Evolutionary conservation across 1,140 invertebrate genomes (phyloP).

Genomic region (Elymnias hypermnestra): DNA sequence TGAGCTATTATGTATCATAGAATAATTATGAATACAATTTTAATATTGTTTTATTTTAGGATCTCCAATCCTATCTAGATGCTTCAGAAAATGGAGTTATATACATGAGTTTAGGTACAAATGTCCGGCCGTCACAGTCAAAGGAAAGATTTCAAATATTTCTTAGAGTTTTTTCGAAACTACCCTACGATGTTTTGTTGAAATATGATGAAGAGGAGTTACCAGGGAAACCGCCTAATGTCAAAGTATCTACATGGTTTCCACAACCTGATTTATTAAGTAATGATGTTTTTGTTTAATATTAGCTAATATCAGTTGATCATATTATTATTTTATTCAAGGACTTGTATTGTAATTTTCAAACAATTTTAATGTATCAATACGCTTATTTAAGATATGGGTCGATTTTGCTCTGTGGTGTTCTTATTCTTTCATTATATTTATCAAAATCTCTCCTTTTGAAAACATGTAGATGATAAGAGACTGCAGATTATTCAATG

Average conservation of each 20-base stretch:
- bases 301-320: too few species aligned
- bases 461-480: too few species aligned
- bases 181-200: slow-evolving; percentile 68
- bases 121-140: slow-evolving; percentile 53
- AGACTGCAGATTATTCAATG: too few species aligned
- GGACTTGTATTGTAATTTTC: neutral
- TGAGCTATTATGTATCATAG: neutral
- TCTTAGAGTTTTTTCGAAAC: slow-evolving; percentile 45
- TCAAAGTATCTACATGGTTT: slow-evolving; percentile 69
- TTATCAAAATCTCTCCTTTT: too few species aligned
- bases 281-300: too few species aligned
- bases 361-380: too few species aligned
- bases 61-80: slow-evolving; percentile 64
- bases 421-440: too few species aligned
- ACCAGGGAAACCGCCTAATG: slow-evolving; percentile 55
- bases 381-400: too few species aligned
- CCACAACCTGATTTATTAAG: slow-evolving; percentile 71
- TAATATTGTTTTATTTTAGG: neutral
- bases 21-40: neutral
- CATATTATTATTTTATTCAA: neutral
- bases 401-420: too few species aligned
- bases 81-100: slow-evolving; percentile 74
- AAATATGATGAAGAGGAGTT: slow-evolving; percentile 58
- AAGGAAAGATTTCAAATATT: slow-evolving; percentile 44
- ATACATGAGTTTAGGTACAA: slow-evolving; percentile 78